Evolutionary conservation across 1,140 invertebrate species (phyloP).

Genomic region (Trichoplusia ni): DNA sequence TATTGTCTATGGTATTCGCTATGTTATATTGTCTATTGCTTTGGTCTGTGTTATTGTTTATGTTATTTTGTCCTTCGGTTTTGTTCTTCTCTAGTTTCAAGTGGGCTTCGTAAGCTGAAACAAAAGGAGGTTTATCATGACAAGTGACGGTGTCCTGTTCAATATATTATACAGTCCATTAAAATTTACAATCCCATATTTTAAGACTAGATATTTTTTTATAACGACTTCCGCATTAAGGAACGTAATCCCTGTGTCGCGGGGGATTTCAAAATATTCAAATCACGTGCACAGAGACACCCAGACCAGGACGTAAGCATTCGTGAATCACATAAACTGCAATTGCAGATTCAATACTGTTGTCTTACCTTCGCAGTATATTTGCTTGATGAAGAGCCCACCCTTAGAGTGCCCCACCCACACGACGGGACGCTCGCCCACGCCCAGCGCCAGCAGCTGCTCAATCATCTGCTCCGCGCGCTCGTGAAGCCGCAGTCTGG

Average conservation of each 20-base stretch:
- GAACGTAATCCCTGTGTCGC: too few species aligned
- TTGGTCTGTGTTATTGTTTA: constrained; percentile 21
- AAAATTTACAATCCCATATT: too few species aligned
- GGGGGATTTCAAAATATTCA: too few species aligned
- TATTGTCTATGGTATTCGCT: background rate
- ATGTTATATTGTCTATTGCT: too few species aligned
- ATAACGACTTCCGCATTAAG: too few species aligned
- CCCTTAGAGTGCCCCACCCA: constrained; percentile 89
- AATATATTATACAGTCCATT: too few species aligned
- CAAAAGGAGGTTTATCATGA: background rate
- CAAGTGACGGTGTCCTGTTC: too few species aligned
- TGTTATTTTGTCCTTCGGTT: constrained; percentile 26
- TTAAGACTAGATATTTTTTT: too few species aligned
- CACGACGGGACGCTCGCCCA: constrained; percentile 84
- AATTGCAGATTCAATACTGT: too few species aligned
- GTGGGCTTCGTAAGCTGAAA: constrained; percentile 61
- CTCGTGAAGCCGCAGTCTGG: constrained; percentile 79
- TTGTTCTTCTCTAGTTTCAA: constrained; percentile 35
- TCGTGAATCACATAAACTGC: too few species aligned
- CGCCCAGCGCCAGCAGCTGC: constrained; percentile 82
- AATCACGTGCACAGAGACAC: too few species aligned
- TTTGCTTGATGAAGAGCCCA: constrained; percentile 87
- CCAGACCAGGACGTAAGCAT: too few species aligned
- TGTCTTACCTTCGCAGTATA: constrained; percentile 82
- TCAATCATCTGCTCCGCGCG: constrained; percentile 86